Percentiles rank a stretch among this genome's conserved stretches.
phyloP scores from a whole-genome alignment of 1,140 invertebrate genomes.

The Proctacanthus coquilletti region DNA sequence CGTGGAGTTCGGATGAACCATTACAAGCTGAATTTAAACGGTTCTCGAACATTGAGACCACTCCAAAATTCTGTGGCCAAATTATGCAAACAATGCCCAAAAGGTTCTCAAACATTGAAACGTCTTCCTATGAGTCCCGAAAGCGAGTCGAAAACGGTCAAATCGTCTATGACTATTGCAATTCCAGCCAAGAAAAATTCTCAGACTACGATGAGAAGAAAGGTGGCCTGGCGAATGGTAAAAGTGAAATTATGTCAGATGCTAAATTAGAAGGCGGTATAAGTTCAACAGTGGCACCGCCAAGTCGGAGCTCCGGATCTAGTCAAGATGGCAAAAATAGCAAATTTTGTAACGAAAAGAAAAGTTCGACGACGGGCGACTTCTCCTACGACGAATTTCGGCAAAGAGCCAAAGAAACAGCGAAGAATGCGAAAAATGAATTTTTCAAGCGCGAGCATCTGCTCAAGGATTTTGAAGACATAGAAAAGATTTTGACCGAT shows the following conservation, averaged over 20 bases:
- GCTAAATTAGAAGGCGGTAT: not conserved
- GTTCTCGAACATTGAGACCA: constrained; percentile 22
- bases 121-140: constrained; percentile 18
- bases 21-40: constrained; percentile 21
- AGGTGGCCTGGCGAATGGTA: too few relatives aligned
- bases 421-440: constrained; percentile 9
- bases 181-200: constrained; percentile 15
- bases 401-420: constrained; percentile 27
- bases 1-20: too few relatives aligned
- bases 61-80: constrained; percentile 3
- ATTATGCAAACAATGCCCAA: constrained; percentile 11
- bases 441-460: constrained; percentile 21
- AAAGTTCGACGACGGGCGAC: too few relatives aligned
- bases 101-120: constrained; percentile 27
- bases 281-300: not conserved
- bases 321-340: too few relatives aligned
- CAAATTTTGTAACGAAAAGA: not conserved
- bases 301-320: too few relatives aligned
- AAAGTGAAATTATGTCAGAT: not conserved
- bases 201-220: constrained; percentile 10
- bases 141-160: constrained; percentile 25
- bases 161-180: constrained; percentile 18
- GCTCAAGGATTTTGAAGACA: constrained; percentile 28
- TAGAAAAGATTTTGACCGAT: too few relatives aligned
- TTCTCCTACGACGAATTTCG: constrained; percentile 25